Evolutionary conservation across 2,113 vertebrate genomes (phyloP), one percentile per base, ranked within the genome.

Genomic region (Cranoglanis bouderius): DNA sequence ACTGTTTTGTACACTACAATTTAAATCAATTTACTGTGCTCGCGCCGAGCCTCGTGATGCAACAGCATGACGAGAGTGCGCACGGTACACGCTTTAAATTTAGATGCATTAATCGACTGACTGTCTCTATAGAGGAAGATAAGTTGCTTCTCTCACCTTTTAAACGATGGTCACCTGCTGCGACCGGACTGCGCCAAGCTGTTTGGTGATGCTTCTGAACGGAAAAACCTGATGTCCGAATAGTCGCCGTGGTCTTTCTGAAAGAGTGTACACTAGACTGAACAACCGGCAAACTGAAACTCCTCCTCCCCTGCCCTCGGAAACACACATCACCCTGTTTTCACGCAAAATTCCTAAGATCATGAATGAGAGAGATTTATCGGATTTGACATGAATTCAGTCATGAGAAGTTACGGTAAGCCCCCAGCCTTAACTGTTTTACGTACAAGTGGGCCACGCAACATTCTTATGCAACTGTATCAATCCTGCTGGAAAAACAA

Each of bases 191-290:
- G 67, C 67, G 32, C 67, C 32, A 70, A 65, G 63, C 63, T n/a
- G 63, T n/a, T 65, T n/a, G 29, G 63, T 65, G 65, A 70, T 70
- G 32, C 32, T 35, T 35, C 32, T 32, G 1, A 70, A 32, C 6
- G 67, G 67, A 70, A 8, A 85, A 86, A 72, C 88, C 74, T 90
- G 84, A 82, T 87, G 90, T 84, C 87, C 85, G 82, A 83, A 87
- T 40, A 59, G 78, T 86, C 77, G 63, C 85, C 85, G 38, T 43
- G 65, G 59, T 89, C 85, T 57, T 89, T 55, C 35, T 77, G 65
- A 83, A 85, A 75, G 74, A 53, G 46, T 84, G 67, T 26, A 81
- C 67, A 88, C 49, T 82, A 85, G 67, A 63, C 72, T 75, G 86
- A 65, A 87, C 29, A 84, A 70, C 61, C n/a, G 49, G 65, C 59